Conservation (phyloP, 2,797 vertebrate genomes). For the Lutjanus campechanus region DNA sequence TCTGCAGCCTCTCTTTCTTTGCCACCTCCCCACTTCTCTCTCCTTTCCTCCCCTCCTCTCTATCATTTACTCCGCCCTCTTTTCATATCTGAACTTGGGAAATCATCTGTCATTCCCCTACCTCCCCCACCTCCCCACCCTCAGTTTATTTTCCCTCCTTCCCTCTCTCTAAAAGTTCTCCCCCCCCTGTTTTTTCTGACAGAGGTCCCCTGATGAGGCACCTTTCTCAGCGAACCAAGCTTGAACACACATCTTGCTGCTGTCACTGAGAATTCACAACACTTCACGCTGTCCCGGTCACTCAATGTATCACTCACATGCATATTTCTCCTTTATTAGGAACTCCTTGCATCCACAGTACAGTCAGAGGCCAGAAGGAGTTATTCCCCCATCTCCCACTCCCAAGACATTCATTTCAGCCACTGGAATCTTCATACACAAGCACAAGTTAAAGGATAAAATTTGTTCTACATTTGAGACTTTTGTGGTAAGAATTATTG, state of each 20-base stretch:
- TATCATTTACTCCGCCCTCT: slow-evolving; percentile 59
- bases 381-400: background rate
- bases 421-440: background rate
- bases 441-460: background rate
- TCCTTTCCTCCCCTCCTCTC: slow-evolving; percentile 38
- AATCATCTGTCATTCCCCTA: slow-evolving; percentile 54
- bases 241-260: slow-evolving; percentile 46
- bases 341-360: slow-evolving; percentile 43
- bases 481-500: slow-evolving; percentile 10
- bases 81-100: slow-evolving; percentile 69
- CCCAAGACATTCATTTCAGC: slow-evolving; percentile 20
- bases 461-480: background rate
- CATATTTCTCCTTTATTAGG: slow-evolving; percentile 75
- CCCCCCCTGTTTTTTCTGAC: slow-evolving; percentile 7
- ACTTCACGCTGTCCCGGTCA: slow-evolving; percentile 50
- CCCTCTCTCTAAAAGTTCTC: slow-evolving; percentile 46
- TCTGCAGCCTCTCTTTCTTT: slow-evolving; percentile 56
- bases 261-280: slow-evolving; percentile 59
- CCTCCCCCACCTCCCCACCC: background rate
- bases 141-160: slow-evolving; percentile 58
- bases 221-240: slow-evolving; percentile 53
- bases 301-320: slow-evolving; percentile 50
- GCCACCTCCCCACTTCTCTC: slow-evolving; percentile 51
- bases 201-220: slow-evolving; percentile 51
- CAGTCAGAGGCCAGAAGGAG: slow-evolving; percentile 45